Base-by-base conservation (phyloP, 2,113 vertebrate species). In the Mellivora capensis region DNA sequence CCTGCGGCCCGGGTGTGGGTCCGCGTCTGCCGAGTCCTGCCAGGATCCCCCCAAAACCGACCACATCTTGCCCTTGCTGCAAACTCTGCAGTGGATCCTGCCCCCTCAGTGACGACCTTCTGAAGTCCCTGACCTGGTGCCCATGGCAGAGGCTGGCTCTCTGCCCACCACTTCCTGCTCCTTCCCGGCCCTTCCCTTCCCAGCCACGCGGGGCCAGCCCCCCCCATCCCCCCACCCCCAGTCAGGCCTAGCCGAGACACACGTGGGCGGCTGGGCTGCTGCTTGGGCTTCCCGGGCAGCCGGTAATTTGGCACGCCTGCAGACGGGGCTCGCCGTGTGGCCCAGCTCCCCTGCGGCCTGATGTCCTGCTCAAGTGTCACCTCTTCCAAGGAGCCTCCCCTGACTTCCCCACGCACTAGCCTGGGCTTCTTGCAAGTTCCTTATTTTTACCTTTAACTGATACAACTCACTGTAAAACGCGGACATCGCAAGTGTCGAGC, bases 281-380 rank as follows among this genome's bases (percentile, higher is more conserved):
- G 74, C 61, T 87, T 52, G 69, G 61, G 54, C 91, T 80, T 97
- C 87, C 92, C 39, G 77, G 86, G 69, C 90, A 87, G 95, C 61
- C 6, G 20, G 83, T 76, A 59, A 37, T 80, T 71, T 87, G 88
- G 93, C 86, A 5, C 0, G 0, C 37, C 85, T 95, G 94, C 95
- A 84, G 3, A 77, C 6, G 4, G 10, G 44, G 34, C 80, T 52
- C 14, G 59, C n/a, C 0, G 0, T 44, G 8, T 79, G 84, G 39
- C 54, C 7, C 37, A 0, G 1, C 1, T 67, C 31, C n/a, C 23
- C 23, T 1, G 5, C 67, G 69, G 54, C 39, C 2, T 54, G 81
- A 72, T 7, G 1, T 7, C 39, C 57, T 15, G 11, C n/a, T 81
- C 59, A 1, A n/a, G 29, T 52, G 44, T 79, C 34, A 20, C 17